Conservation (phyloP, 1,140 invertebrate genomes). For the Zaprionus gabonicus region DNA sequence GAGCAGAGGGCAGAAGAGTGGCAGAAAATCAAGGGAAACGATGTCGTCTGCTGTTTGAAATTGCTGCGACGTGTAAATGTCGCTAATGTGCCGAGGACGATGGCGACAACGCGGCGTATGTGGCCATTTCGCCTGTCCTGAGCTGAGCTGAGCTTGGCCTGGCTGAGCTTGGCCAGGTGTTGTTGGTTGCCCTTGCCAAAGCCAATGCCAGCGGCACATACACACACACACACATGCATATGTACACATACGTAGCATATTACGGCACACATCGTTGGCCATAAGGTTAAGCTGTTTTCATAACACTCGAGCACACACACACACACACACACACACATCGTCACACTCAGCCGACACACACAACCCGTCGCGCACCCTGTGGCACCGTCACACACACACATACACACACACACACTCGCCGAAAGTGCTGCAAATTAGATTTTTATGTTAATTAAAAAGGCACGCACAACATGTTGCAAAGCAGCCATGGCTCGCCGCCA, state of each 20-base stretch:
- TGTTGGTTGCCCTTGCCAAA: slow-evolving; percentile 69
- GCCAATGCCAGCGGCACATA: slow-evolving; percentile 70
- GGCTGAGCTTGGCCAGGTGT: slow-evolving; percentile 66
- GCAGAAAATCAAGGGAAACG: slow-evolving; percentile 35
- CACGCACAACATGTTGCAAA: slow-evolving; percentile 58
- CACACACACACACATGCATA: slow-evolving; percentile 8
- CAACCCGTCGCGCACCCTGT: neutral
- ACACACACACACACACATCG: slow-evolving; percentile 13
- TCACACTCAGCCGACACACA: slow-evolving; percentile 6
- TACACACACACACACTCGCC: neutral
- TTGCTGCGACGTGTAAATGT: slow-evolving; percentile 82
- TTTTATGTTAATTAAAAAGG: slow-evolving; percentile 83
- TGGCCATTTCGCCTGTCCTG: slow-evolving; percentile 20
- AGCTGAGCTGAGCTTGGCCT: slow-evolving; percentile 32
- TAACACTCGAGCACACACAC: slow-evolving; percentile 39
- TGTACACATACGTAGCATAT: slow-evolving; percentile 35
- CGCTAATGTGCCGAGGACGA: slow-evolving; percentile 69
- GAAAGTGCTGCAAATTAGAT: slow-evolving; percentile 79
- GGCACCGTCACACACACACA: slow-evolving; percentile 1
- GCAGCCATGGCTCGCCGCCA: slow-evolving; percentile 15
- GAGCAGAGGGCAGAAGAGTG: neutral
- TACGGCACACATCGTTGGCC: slow-evolving; percentile 79
- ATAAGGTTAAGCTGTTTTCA: slow-evolving; percentile 83
- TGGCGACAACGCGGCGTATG: slow-evolving; percentile 14
- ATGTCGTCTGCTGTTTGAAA: slow-evolving; percentile 78